These are phyloP conservation scores for Lordiphosa clarofinis DNA, from an alignment of 1,140 invertebrate species.

Conservation along the genomic window DNA sequence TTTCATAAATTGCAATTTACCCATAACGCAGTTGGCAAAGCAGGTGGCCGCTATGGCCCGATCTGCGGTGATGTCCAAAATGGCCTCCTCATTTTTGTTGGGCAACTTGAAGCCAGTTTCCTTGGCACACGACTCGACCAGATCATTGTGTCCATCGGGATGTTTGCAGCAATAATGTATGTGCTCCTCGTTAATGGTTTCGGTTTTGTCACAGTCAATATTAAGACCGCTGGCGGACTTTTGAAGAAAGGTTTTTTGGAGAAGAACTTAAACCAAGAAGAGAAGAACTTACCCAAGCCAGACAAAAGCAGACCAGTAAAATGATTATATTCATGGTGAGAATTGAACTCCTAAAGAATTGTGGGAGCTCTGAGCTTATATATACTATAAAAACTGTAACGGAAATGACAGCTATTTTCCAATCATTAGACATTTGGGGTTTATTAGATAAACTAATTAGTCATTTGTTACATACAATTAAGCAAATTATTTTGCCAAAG, in stretches of 20 bases:
- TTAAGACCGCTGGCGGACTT: slow-evolving; percentile 22
- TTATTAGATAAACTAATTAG: slow-evolving; percentile 7
- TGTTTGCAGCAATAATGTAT: slow-evolving; percentile 67
- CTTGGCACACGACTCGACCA: slow-evolving; percentile 54
- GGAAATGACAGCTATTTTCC: slow-evolving; percentile 26
- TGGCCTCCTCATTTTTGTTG: slow-evolving; percentile 38
- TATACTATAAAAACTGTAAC: slow-evolving; percentile 8
- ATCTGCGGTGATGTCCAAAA: slow-evolving; percentile 59
- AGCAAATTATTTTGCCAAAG: slow-evolving; percentile 24
- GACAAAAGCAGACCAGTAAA: slow-evolving; percentile 11
- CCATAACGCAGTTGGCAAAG: slow-evolving; percentile 58
- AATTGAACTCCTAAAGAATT: neutral
- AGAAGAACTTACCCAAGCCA: slow-evolving; percentile 52
- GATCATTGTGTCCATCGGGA: slow-evolving; percentile 60
- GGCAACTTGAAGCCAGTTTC: slow-evolving; percentile 41
- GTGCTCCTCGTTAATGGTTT: slow-evolving; percentile 49
- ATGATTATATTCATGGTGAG: slow-evolving; percentile 24
- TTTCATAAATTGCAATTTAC: slow-evolving; percentile 45
- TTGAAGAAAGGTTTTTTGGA: too few relatives aligned
- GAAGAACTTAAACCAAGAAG: too few relatives aligned
- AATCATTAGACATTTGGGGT: slow-evolving; percentile 22
- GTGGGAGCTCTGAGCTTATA: slow-evolving; percentile 6
- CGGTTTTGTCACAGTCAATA: slow-evolving; percentile 55
- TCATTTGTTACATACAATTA: slow-evolving; percentile 52
- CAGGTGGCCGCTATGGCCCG: slow-evolving; percentile 47